phyloP scores from a whole-genome alignment of 2,888 invertebrate genomes.

The Microplitis deprimator region DNA sequence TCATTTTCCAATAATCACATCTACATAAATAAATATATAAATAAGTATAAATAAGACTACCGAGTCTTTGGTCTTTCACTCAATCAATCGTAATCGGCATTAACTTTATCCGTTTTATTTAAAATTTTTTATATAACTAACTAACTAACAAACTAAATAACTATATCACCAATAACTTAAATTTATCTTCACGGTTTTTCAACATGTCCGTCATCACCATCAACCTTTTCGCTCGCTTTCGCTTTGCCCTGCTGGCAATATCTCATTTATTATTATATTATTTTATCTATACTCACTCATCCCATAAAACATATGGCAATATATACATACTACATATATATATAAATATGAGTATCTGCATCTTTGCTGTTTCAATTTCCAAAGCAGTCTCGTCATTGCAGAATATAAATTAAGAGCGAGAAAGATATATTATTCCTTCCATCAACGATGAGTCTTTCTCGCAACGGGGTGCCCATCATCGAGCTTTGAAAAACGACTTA shows the following conservation, averaged over 20 bases:
- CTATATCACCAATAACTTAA: conserved; percentile 29
- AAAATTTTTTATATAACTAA: background rate
- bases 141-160: conserved; percentile 29
- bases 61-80: conserved; percentile 29
- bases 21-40: conserved; percentile 1
- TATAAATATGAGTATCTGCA: conserved; percentile 11
- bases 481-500: conserved; percentile 34
- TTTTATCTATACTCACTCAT: conserved; percentile 16
- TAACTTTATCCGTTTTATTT: background rate
- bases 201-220: conserved; percentile 32
- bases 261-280: conserved; percentile 26
- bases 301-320: conserved; percentile 1
- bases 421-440: conserved; percentile 23
- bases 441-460: conserved; percentile 21
- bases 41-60: background rate
- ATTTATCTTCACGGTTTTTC: conserved; percentile 28
- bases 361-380: conserved; percentile 15
- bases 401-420: conserved; percentile 26
- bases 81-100: conserved; percentile 33
- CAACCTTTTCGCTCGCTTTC: conserved; percentile 22
- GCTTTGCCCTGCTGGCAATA: conserved; percentile 21
- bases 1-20: background rate
- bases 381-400: conserved; percentile 23
- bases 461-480: conserved; percentile 43
- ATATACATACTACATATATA: background rate